Base-by-base conservation (phyloP, 2,888 invertebrate genomes). In the Eupithecia centaureata region DNA sequence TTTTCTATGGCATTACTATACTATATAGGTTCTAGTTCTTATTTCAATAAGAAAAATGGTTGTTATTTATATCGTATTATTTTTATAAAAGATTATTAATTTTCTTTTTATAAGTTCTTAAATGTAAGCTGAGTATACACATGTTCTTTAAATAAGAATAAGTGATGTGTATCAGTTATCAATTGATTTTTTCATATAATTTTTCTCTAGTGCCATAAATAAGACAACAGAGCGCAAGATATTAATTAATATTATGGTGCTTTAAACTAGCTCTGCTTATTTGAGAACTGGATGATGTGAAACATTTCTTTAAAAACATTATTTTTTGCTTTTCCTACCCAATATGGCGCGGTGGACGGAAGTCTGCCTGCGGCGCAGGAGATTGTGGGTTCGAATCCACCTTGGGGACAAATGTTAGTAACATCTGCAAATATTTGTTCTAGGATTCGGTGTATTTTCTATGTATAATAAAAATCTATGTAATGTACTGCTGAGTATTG, bases 81-180 rank as follows among this genome's bases (percentile, higher is more conserved):
- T 51, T 51, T 7, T n/a, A 38, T 51, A 28, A 27, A 51, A 51
- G 12, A 33, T 59, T 72, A 73, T 72, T 70, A 68, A 35, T 73
- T 69, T 65, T 68, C 10, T 52, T 38, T 63, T 68, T 56, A 62
- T 68, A 68, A 63, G 68, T 70, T 58, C 4, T 28, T 65, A 47
- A 25, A 38, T 25, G 42, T 62, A 42, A 56, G 56, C 25, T 68
- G 54, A 68, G 61, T 61, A 67, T 74, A 65, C 70, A 70, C 65
- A 52, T 67, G 62, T 74, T 69, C 70, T 69, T 66, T 61, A 25
- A 52, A 25, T 59, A 72, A 67, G 65, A 70, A 70, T 64, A 35
- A 30, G 60, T 67, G 52, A 56, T 47, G 60, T 59, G 66, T 70
- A 61, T 63, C 64, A 67, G 27, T 63, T 15, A n/a, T 5, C 38